Conservation (phyloP, 1,140 invertebrate species). For the Planococcus citri region DNA sequence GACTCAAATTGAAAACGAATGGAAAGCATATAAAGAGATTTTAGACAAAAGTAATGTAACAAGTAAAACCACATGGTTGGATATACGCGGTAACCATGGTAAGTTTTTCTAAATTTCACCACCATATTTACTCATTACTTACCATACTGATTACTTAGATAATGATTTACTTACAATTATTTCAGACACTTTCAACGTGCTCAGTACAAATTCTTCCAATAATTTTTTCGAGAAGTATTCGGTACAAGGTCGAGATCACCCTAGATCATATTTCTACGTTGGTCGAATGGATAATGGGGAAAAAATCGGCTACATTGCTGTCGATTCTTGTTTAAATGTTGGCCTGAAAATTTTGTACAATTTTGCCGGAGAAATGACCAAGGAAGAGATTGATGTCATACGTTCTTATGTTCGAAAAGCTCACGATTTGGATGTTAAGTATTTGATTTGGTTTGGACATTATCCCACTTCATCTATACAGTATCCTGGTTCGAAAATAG, state of each 20-base stretch:
- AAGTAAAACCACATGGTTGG: constrained; percentile 67
- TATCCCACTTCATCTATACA: constrained; percentile 84
- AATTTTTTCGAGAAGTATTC: constrained; percentile 75
- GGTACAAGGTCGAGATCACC: constrained; percentile 54
- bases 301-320: constrained; percentile 55
- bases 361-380: constrained; percentile 67
- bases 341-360: constrained; percentile 81
- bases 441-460: constrained; percentile 79
- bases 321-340: constrained; percentile 76
- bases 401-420: constrained; percentile 36
- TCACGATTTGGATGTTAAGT: constrained; percentile 34
- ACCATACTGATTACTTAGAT: too few relatives aligned
- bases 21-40: constrained; percentile 63
- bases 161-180: neutral
- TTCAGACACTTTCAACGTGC: constrained; percentile 83
- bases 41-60: constrained; percentile 53
- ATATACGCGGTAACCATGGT: constrained; percentile 93
- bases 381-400: constrained; percentile 44
- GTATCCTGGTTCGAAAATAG: constrained; percentile 33
- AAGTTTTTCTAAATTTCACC: neutral
- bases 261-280: constrained; percentile 65
- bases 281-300: constrained; percentile 35
- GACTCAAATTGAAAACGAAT: constrained; percentile 68
- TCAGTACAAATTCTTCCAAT: constrained; percentile 47
- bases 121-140: too few relatives aligned